Percentiles rank a stretch among this genome's conserved stretches.
These are phyloP conservation scores for Cryptoblepharus egeriae DNA, from an alignment of 2,797 vertebrate genomes.

Conservation along the genomic window DNA sequence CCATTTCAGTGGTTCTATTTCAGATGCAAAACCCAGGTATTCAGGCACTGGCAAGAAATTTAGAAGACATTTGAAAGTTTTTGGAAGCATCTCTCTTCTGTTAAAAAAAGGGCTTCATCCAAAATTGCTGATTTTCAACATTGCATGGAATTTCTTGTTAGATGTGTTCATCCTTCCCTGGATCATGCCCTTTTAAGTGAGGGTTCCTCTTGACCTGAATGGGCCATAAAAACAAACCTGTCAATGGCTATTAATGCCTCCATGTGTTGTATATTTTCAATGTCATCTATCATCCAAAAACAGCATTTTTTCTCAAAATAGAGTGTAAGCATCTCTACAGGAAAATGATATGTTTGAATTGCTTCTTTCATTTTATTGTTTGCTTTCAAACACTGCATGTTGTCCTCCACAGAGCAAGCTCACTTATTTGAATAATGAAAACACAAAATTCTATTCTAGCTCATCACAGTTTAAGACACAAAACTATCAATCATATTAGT, in stretches of 20 bases:
- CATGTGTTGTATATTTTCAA: neutral
- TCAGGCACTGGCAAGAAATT: no score
- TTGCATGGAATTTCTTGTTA: neutral
- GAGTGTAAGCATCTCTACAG: neutral
- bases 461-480: neutral
- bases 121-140: no score
- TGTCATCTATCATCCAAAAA: neutral
- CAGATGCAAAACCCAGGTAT: no score
- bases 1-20: no score
- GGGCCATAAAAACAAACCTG: neutral
- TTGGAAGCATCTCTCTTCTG: no score
- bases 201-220: neutral
- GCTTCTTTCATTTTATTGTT: neutral
- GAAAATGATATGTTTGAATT: neutral
- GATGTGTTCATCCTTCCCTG: neutral
- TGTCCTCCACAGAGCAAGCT: neutral
- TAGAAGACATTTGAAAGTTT: no score
- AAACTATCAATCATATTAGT: slow-evolving; percentile 18
- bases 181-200: neutral
- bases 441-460: neutral
- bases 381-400: neutral
- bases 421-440: slow-evolving; percentile 11
- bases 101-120: no score
- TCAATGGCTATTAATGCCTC: neutral
- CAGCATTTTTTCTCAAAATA: neutral